Conservation (phyloP, 2,888 invertebrate species). For the Lypha dubia region DNA sequence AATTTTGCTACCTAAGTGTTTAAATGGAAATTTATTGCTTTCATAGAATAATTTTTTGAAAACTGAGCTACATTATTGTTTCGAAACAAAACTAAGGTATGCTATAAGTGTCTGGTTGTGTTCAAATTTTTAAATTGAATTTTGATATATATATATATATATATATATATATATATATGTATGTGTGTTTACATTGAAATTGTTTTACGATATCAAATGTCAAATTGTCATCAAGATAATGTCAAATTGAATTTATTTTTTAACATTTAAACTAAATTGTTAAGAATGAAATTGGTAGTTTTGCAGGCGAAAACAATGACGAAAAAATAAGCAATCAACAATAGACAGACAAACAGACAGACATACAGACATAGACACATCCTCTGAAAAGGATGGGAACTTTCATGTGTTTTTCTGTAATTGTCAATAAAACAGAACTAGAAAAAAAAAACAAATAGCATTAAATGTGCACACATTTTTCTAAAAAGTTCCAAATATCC, state of each 20-base stretch:
- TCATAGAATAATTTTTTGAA: neutral
- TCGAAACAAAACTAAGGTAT: neutral
- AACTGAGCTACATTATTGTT: neutral
- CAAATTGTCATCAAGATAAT: conserved; percentile 72
- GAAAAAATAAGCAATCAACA: conserved; percentile 56
- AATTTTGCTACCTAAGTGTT: too few relatives aligned
- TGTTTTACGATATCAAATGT: conserved; percentile 71
- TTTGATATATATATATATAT: neutral
- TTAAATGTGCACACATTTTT: neutral
- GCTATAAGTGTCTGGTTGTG: conserved; percentile 16
- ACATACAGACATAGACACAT: conserved; percentile 35
- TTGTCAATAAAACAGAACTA: conserved; percentile 36
- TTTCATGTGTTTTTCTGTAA: conserved; percentile 5
- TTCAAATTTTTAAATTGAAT: conserved; percentile 7
- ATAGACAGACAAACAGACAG: conserved; percentile 4
- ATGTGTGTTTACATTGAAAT: conserved; percentile 48
- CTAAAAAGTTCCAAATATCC: conserved; percentile 1
- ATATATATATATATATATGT: too few relatives aligned
- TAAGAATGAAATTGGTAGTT: conserved; percentile 55
- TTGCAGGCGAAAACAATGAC: conserved; percentile 20
- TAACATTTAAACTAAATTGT: conserved; percentile 58
- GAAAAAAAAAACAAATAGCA: conserved; percentile 6
- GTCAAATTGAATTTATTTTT: conserved; percentile 71
- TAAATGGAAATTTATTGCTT: neutral
- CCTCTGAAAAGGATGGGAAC: conserved; percentile 5